Conservation (phyloP, 2,797 vertebrate genomes). For the Xenops minutus region DNA sequence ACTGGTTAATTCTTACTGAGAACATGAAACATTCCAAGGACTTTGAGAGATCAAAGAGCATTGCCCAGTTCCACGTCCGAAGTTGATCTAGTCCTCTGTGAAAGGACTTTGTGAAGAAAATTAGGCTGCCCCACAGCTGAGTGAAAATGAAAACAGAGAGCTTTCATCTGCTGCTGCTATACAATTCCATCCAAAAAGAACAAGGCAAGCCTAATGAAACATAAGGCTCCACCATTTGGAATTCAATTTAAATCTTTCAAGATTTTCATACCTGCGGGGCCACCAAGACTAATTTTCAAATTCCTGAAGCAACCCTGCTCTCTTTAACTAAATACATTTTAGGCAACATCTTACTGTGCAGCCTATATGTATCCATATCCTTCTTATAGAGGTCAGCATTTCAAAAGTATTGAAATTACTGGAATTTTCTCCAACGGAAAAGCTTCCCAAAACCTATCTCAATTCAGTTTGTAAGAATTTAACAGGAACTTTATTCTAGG, state of each 20-base stretch:
- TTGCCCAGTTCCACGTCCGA: background rate
- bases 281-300: background rate
- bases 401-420: background rate
- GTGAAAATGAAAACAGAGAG: background rate
- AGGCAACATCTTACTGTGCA: background rate
- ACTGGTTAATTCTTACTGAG: background rate
- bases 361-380: background rate
- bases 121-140: background rate
- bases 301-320: background rate
- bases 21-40: background rate
- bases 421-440: background rate
- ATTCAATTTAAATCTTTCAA: background rate
- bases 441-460: background rate
- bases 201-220: background rate
- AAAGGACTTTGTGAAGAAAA: background rate
- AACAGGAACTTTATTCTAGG: background rate
- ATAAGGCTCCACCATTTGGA: background rate
- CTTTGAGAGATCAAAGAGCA: background rate
- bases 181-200: background rate
- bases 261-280: background rate
- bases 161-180: background rate
- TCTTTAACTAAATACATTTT: background rate
- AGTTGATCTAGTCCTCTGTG: background rate
- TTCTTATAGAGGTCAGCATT: background rate
- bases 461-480: background rate